Evolutionary conservation across 2,113 vertebrate genomes (phyloP).

Genomic region (Zootoca vivipara): DNA sequence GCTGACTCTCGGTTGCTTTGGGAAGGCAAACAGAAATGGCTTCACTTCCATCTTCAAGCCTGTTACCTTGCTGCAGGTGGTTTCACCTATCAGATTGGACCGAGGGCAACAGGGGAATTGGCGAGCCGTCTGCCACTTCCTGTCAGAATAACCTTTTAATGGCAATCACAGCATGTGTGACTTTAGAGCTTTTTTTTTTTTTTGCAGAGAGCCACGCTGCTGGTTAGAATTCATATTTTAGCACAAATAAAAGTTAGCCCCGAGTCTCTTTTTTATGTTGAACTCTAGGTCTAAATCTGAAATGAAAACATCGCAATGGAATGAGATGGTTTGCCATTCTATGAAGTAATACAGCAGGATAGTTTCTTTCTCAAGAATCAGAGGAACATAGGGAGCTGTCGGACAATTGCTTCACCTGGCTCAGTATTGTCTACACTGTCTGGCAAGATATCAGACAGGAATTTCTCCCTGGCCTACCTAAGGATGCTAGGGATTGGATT

Average conservation of each 20-base stretch:
- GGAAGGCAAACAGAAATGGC: slow-evolving; percentile 50
- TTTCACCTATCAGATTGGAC: slow-evolving; percentile 25
- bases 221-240: slow-evolving; percentile 11
- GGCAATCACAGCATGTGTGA: neutral
- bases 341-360: neutral
- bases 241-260: neutral
- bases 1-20: slow-evolving; percentile 44
- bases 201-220: neutral
- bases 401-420: too few relatives aligned
- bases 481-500: too few relatives aligned
- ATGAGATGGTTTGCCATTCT: neutral
- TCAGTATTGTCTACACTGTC: too few relatives aligned
- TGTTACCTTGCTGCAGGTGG: slow-evolving; percentile 40
- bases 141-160: slow-evolving; percentile 34
- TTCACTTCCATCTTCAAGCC: slow-evolving; percentile 15
- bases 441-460: too few relatives aligned
- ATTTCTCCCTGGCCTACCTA: too few relatives aligned
- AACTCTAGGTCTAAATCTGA: neutral
- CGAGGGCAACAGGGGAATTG: slow-evolving; percentile 7
- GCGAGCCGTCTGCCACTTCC: neutral
- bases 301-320: neutral
- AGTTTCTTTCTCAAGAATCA: neutral
- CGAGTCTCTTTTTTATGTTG: neutral
- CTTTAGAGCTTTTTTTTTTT: neutral
- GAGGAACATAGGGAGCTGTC: neutral